phyloP scores from a whole-genome alignment of 2,113 vertebrate genomes.

The Gracilinanus agilis region DNA sequence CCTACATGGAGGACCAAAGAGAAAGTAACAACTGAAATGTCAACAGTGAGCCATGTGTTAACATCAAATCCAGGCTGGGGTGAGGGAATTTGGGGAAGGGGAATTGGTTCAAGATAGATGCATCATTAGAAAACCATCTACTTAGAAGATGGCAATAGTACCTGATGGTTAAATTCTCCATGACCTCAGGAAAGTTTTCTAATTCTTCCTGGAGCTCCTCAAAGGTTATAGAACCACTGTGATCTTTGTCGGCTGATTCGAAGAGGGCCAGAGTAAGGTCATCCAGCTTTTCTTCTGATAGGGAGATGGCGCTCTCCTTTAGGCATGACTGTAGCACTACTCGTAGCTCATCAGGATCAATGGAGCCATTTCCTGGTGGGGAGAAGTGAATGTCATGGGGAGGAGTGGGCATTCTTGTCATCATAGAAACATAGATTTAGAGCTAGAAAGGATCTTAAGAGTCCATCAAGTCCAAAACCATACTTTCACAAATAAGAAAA shows the following conservation, averaged over 20 bases:
- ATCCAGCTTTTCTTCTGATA: conserved; percentile 90
- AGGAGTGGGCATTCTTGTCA: background rate
- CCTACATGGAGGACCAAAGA: background rate
- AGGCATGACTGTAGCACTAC: conserved; percentile 90
- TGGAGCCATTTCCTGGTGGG: conserved; percentile 88
- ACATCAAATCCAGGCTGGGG: background rate
- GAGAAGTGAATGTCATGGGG: rapidly evolving
- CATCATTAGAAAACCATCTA: too few species aligned
- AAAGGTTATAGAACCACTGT: conserved; percentile 93
- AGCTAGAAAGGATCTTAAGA: background rate
- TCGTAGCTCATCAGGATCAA: conserved; percentile 89
- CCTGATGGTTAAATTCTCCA: conserved; percentile 96
- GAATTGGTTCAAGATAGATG: background rate
- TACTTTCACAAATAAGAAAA: background rate
- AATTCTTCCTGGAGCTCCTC: conserved; percentile 91
- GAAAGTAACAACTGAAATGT: background rate
- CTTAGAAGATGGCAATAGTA: background rate
- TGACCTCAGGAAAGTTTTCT: conserved; percentile 90
- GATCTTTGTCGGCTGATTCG: conserved; percentile 90
- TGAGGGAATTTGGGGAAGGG: background rate
- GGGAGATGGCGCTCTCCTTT: conserved; percentile 90
- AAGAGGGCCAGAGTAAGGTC: conserved; percentile 90
- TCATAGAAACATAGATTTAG: background rate
- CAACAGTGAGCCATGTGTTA: background rate
- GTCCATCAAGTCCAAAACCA: background rate